Conservation (phyloP, 2,888 invertebrate genomes). For the Tetheella fluctuosa region DNA sequence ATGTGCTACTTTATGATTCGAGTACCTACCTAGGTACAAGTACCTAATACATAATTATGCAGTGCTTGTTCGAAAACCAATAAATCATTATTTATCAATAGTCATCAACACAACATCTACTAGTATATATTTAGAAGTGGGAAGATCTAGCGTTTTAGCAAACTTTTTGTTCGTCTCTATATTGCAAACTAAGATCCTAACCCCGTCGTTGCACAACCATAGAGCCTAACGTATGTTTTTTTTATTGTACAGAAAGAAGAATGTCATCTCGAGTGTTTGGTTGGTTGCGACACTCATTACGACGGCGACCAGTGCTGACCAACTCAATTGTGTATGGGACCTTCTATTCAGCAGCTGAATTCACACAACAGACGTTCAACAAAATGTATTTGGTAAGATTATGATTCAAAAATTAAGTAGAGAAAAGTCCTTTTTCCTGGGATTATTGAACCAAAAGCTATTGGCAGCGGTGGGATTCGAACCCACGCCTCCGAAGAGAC, state of each 20-base stretch:
- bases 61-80: too few species aligned
- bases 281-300: slow-evolving; percentile 61
- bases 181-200: too few species aligned
- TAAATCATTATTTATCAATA: too few species aligned
- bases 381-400: slow-evolving; percentile 87
- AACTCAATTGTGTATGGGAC: slow-evolving; percentile 88
- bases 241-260: slow-evolving; percentile 14
- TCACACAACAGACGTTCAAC: slow-evolving; percentile 90
- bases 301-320: slow-evolving; percentile 78
- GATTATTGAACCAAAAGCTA: slow-evolving; percentile 35
- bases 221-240: too few species aligned
- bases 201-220: too few species aligned
- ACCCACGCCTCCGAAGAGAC: slow-evolving; percentile 95
- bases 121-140: too few species aligned
- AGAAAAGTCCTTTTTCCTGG: neutral
- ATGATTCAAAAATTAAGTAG: slow-evolving; percentile 5
- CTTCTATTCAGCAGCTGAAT: slow-evolving; percentile 91
- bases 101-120: too few species aligned
- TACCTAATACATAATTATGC: too few species aligned
- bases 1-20: too few species aligned
- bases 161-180: too few species aligned
- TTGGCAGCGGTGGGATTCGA: slow-evolving; percentile 94
- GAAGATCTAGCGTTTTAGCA: too few species aligned
- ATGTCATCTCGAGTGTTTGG: slow-evolving; percentile 53
- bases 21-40: too few species aligned